Evolutionary conservation across 2,797 vertebrate genomes (phyloP).

Genomic region (Sebastes hopkinsi): DNA sequence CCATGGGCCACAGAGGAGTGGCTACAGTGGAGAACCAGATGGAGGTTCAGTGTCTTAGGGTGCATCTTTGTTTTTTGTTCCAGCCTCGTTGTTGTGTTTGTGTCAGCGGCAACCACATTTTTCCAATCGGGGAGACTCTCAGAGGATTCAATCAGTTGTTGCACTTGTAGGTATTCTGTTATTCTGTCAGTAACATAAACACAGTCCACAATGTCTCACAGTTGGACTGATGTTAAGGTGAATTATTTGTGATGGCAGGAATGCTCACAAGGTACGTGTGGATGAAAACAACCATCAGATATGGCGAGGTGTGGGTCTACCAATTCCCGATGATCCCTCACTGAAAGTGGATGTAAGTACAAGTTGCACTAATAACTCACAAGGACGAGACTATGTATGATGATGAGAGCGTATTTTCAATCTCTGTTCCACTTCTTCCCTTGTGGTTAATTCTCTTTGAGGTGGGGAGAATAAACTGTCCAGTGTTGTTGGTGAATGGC

Average conservation of each 20-base stretch:
- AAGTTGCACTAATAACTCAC: neutral
- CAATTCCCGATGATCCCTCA: conserved; percentile 24
- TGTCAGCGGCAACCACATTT: conserved; percentile 59
- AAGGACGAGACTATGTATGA: neutral
- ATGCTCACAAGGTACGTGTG: rapidly evolving
- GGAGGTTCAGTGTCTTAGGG: no score
- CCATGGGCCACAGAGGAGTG: neutral
- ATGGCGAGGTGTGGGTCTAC: conserved; percentile 49
- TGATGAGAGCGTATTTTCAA: no score
- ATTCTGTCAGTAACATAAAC: neutral
- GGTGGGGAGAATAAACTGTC: conserved; percentile 77
- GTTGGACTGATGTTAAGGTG: neutral
- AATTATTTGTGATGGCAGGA: conserved; percentile 40
- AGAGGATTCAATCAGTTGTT: rapidly evolving
- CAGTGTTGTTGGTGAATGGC: conserved; percentile 72
- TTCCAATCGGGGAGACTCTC: rapidly evolving
- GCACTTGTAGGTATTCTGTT: conserved; percentile 31
- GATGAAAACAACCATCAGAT: conserved; percentile 66
- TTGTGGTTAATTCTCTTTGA: conserved; percentile 7
- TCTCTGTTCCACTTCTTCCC: neutral
- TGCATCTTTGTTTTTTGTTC: conserved; percentile 2
- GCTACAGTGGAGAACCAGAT: neutral
- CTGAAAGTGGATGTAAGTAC: conserved; percentile 68
- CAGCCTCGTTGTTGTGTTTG: conserved; percentile 78
- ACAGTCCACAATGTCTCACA: neutral